A percentile compares a stretch with the other conserved stretches of the same genome.
phyloP scores from a whole-genome alignment of 2,797 vertebrate species.

The Coreius guichenoti region DNA sequence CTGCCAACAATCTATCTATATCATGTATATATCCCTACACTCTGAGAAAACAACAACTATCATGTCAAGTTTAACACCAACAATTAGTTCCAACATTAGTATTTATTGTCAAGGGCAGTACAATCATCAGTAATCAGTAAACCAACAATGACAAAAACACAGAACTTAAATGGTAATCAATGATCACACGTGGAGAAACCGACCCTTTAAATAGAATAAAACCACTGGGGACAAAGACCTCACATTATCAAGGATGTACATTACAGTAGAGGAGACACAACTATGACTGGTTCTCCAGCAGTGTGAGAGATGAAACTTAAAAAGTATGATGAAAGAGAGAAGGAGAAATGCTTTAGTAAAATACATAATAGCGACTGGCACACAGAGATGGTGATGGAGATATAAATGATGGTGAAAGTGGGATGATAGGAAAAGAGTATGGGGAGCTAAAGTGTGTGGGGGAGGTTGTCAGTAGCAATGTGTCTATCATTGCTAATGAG shows the following conservation, averaged over 20 bases:
- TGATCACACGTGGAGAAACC: not conserved
- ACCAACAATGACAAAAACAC: not conserved
- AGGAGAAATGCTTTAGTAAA: slow-evolving; percentile 26
- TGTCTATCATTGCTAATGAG: slow-evolving; percentile 79
- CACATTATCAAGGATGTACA: not conserved
- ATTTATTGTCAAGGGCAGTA: not conserved
- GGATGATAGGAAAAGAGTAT: slow-evolving; percentile 51
- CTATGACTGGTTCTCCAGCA: not conserved
- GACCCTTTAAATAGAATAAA: not conserved
- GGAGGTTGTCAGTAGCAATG: slow-evolving; percentile 73
- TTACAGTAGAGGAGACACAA: not conserved
- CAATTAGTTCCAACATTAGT: not conserved
- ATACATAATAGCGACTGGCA: slow-evolving; percentile 35
- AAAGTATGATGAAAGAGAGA: slow-evolving; percentile 20
- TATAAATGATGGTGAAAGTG: slow-evolving; percentile 57
- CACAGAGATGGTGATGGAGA: slow-evolving; percentile 46
- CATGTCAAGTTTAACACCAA: not conserved
- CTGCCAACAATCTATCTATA: not conserved
- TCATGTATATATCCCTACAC: not conserved
- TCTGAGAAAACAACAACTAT: not conserved
- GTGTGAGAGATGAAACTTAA: slow-evolving; percentile 8
- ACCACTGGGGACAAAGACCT: not conserved
- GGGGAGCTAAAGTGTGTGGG: slow-evolving; percentile 55
- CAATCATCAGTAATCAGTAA: slow-evolving; percentile 15
- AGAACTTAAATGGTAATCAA: not conserved